Base-by-base conservation (phyloP, 2,888 invertebrate genomes). In the Dryadula phaetusa region DNA sequence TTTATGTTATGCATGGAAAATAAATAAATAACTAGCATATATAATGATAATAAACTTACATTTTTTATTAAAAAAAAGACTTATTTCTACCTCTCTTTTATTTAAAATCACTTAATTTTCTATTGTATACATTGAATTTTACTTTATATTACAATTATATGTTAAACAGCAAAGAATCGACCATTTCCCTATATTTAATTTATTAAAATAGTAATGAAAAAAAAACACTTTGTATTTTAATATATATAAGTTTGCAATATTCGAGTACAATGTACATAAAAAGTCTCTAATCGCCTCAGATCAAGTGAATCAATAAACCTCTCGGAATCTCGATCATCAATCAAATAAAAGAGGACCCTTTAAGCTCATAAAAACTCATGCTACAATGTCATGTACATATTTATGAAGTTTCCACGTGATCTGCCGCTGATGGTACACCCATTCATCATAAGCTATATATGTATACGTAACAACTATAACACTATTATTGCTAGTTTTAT, bases 381-480 rank as follows among this genome's bases (percentile, higher is more conserved):
- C 85, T 84, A 88, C 82, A 84, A 80, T 81, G 80, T 81, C 82
- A 78, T 84, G 87, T 90, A 90, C 90, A 91, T 91, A 90, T 91
- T 92, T 91, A 90, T 90, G 88, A 90, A 87, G 84, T 81, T 80
- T 79, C 80, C 84, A 79, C 88, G 85, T 86, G 87, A 86, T 86
- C 87, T 88, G 90, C 83, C 79, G 83, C 84, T 85, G 89, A 90
- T 86, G 84, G 85, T 75, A 78, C 72, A 75, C 76, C 82, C 87
- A 90, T 90, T 88, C 87, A 87, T 90, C 89, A 86, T 22, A 58
- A 16, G 82, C 75, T 77, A 56, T 75, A 79, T 79, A 79, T 81
- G 80, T 49, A 47, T 47, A 10, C 25, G 1, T 32, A 7, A 8
- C n/a, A n/a, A 8, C 8, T 32, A 8, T 32, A 32, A 7, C 7